Evolutionary conservation across 2,797 vertebrate species (phyloP).

Genomic region (Scleropages formosus): DNA sequence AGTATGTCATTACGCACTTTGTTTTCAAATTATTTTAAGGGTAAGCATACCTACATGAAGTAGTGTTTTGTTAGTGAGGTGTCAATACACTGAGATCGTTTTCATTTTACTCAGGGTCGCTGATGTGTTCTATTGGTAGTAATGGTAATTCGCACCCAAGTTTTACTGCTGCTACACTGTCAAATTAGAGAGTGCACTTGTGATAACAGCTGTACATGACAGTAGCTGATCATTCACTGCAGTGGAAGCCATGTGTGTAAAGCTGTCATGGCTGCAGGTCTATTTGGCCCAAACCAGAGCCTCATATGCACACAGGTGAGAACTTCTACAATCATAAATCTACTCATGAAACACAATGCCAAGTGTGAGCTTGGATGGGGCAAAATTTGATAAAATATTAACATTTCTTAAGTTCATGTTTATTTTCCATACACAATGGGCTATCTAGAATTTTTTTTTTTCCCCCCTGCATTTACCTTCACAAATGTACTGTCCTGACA

Average conservation of each 20-base stretch:
- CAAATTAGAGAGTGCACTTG: too few relatives aligned
- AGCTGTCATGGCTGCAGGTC: constrained; percentile 70
- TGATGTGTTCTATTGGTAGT: too few relatives aligned
- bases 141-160: too few relatives aligned
- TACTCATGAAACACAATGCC: constrained; percentile 55
- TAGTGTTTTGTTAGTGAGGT: too few relatives aligned
- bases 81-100: too few relatives aligned
- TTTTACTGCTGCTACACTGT: too few relatives aligned
- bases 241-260: constrained; percentile 48
- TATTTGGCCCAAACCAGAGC: constrained; percentile 62
- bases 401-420: not conserved
- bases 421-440: not conserved
- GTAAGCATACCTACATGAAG: too few relatives aligned
- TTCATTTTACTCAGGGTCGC: too few relatives aligned
- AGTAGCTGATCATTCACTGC: constrained; percentile 59
- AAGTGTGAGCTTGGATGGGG: constrained; percentile 68
- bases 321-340: constrained; percentile 9
- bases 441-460: not conserved
- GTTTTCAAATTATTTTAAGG: too few relatives aligned
- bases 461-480: not conserved
- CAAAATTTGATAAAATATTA: constrained; percentile 56
- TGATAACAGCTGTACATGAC: too few relatives aligned
- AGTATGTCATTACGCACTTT: too few relatives aligned
- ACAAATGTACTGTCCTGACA: constrained; percentile 6
- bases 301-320: too few relatives aligned